A percentile compares a stretch with the other conserved stretches of the same genome.
These are phyloP conservation scores for Sebastes hubbsi DNA, from an alignment of 2,797 vertebrate genomes.

Conservation along the genomic window DNA sequence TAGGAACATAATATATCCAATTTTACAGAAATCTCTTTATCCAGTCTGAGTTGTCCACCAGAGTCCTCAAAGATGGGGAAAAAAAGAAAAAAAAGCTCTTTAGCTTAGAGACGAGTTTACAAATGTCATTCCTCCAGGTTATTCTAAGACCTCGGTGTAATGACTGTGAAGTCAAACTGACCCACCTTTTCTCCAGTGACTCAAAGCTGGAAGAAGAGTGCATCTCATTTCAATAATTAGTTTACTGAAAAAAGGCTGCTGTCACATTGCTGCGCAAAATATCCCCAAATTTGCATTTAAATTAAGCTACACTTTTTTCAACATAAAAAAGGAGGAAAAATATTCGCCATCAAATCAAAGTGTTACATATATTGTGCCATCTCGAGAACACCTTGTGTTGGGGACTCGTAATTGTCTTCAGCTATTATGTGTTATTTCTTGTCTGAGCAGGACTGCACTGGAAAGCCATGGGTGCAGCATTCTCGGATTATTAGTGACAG, in stretches of 20 bases:
- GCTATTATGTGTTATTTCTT: conserved; percentile 8
- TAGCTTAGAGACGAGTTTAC: background rate
- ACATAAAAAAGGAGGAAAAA: background rate
- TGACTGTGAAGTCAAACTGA: conserved; percentile 33
- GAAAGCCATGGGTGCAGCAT: background rate
- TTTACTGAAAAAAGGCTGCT: conserved; percentile 13
- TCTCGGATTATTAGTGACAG: background rate
- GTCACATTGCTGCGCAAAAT: background rate
- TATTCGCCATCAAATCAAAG: conserved; percentile 30
- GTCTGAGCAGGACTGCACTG: background rate
- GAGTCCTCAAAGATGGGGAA: background rate
- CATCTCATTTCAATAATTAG: conserved; percentile 51
- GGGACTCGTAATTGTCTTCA: background rate
- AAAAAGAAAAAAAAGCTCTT: background rate
- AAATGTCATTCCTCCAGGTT: conserved; percentile 6
- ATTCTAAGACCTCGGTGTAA: conserved; percentile 6
- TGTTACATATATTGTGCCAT: conserved; percentile 11
- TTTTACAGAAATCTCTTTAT: conserved; percentile 9
- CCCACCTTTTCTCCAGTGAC: conserved; percentile 9
- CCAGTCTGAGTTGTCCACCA: background rate
- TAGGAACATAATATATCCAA: conserved; percentile 3
- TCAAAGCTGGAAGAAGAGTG: conserved; percentile 13
- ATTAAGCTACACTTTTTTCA: conserved; percentile 27
- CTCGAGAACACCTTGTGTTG: conserved; percentile 6
- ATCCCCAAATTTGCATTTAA: conserved; percentile 57